Conservation (phyloP, 2,888 invertebrate species). For the Neelides folsomi region DNA sequence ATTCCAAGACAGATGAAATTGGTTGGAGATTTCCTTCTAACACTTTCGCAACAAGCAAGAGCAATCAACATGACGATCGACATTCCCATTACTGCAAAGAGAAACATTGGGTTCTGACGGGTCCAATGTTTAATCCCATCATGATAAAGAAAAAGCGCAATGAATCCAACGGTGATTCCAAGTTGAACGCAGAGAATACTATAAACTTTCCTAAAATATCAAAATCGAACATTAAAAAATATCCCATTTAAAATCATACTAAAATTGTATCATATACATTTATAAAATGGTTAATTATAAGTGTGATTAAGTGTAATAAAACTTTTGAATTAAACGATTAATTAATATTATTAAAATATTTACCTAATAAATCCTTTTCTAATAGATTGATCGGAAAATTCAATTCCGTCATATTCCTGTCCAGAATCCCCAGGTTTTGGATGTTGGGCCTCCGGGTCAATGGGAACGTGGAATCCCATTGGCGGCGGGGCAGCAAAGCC, state of each 20-base stretch:
- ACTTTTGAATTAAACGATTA: no score
- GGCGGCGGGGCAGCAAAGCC: slow-evolving; percentile 33
- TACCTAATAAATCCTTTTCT: slow-evolving; percentile 37
- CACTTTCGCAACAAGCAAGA: slow-evolving; percentile 60
- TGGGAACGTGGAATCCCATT: slow-evolving; percentile 39
- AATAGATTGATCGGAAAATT: slow-evolving; percentile 36
- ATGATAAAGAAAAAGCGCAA: slow-evolving; percentile 39
- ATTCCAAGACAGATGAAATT: slow-evolving; percentile 79
- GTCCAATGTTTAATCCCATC: slow-evolving; percentile 13
- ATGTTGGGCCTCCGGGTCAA: slow-evolving; percentile 38
- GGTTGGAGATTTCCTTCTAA: slow-evolving; percentile 67
- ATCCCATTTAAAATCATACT: no score
- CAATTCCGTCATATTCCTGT: slow-evolving; percentile 9
- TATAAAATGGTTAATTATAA: no score
- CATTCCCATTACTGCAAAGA: slow-evolving; percentile 9
- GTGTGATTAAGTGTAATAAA: no score
- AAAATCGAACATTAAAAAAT: no score
- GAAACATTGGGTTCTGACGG: slow-evolving; percentile 9
- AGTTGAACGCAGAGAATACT: slow-evolving; percentile 44
- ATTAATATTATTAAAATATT: slow-evolving; percentile 35
- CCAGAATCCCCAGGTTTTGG: slow-evolving; percentile 11
- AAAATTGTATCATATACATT: no score
- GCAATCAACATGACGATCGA: slow-evolving; percentile 26
- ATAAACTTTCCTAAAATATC: slow-evolving; percentile 42
- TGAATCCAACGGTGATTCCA: slow-evolving; percentile 41